These are phyloP conservation scores for Oncorhynchus kisutch DNA, from an alignment of 2,113 vertebrate species.

Conservation along the genomic window DNA sequence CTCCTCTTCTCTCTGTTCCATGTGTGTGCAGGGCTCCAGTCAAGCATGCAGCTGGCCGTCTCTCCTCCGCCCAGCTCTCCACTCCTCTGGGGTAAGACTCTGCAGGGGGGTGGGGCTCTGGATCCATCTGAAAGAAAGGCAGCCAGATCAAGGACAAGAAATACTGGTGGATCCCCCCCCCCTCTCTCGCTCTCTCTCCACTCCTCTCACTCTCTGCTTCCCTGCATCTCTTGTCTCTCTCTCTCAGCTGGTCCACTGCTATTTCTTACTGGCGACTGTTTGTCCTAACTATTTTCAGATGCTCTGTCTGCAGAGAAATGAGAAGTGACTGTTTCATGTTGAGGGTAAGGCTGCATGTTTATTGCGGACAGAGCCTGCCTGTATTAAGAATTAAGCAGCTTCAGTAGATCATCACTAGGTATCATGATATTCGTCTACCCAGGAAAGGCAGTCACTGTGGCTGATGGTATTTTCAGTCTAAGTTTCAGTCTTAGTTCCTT, in stretches of 20 bases:
- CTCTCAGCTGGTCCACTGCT: slow-evolving; percentile 26
- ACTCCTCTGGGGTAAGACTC: slow-evolving; percentile 60
- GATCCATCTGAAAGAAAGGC: slow-evolving; percentile 70
- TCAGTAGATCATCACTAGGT: slow-evolving; percentile 1
- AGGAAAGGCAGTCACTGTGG: background rate
- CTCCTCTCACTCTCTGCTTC: background rate
- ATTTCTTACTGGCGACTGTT: slow-evolving; percentile 24
- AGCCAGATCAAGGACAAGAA: slow-evolving; percentile 70
- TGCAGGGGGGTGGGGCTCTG: slow-evolving; percentile 65
- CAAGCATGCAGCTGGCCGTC: slow-evolving; percentile 68
- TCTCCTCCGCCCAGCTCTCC: slow-evolving; percentile 21
- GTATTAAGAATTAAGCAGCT: slow-evolving; percentile 1
- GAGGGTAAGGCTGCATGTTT: slow-evolving; percentile 7
- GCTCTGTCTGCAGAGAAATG: slow-evolving; percentile 19
- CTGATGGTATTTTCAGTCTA: background rate
- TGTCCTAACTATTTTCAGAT: slow-evolving; percentile 53
- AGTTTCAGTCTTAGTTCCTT: background rate
- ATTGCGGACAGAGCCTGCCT: slow-evolving; percentile 7
- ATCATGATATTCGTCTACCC: background rate
- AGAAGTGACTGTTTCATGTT: slow-evolving; percentile 32
- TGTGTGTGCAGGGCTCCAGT: slow-evolving; percentile 40
- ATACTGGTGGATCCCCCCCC: slow-evolving; percentile 49
- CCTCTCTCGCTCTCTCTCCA: background rate
- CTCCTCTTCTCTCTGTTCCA: no score
- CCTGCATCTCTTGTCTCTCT: slow-evolving; percentile 1